Evolutionary conservation across 2,797 vertebrate genomes (phyloP), one percentile per base, ranked within the genome.

Genomic region (Chiloscyllium punctatum): DNA sequence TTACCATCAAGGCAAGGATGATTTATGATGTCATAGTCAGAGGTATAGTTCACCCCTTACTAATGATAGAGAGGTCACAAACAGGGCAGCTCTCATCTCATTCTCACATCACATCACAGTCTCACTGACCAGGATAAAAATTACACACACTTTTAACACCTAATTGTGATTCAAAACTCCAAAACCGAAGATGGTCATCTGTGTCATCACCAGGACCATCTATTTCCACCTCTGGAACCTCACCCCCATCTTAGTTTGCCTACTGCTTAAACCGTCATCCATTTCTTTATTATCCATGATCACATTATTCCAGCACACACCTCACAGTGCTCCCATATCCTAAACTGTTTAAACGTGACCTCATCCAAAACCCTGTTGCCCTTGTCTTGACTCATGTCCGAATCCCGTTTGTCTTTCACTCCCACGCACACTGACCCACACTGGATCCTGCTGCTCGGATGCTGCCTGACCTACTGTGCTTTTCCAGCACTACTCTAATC

Each of bases 161-260:
- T 96, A 62, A 96, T 95, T 92, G 53, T 96, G 96, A 96, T 97
- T 96, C 97, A 96, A 96, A 57, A 69, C 95, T 25, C 0, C 37
- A 2, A 25, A 23, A 9, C 21, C 33, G 4, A 37, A 79, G 8
- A 79, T 4, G 8, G 27, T 77, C 33, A 13, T 77, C 30, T 13
- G 72, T 33, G 0, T 33, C 11, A 77, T 77, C 72, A 77, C 72
- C 9, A 9, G 13, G 30, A 77, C 72, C 72, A n/a, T 11, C 30
- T 25, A 13, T 77, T 77, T 33, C 72, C 72, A 77, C 33, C 72
- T 77, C 30, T 1, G 30, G 11, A 77, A 33, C 30, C 3, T 77
- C 72, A 77, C 13, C 9, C 9, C 72, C 11, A 8, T 15, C 72
- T 33, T 72, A 77, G 30, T 33, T 77, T 33, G 33, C 4, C 72